phyloP scores from a whole-genome alignment of 2,797 vertebrate genomes.

The Scleropages formosus region DNA sequence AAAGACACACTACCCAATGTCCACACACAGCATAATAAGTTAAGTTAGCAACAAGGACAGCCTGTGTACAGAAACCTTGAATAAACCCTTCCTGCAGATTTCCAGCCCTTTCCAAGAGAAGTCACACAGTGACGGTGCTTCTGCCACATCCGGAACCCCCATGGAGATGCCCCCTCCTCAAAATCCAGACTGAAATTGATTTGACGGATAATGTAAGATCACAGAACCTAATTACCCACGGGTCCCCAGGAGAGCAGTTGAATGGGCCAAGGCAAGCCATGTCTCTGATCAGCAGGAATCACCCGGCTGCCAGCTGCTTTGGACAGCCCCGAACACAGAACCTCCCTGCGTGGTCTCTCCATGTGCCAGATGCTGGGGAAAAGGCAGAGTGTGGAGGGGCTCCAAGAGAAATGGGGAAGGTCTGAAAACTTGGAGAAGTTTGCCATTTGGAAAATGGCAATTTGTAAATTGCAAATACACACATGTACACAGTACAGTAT shows the following conservation, averaged over 20 bases:
- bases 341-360: neutral
- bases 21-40: too few species aligned
- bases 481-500: too few species aligned
- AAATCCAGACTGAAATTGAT: conserved; percentile 33
- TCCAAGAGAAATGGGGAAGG: neutral
- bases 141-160: conserved; percentile 19
- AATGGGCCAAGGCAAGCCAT: conserved; percentile 25
- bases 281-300: conserved; percentile 43
- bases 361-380: conserved; percentile 37
- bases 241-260: conserved; percentile 20
- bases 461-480: too few species aligned
- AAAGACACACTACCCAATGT: too few species aligned
- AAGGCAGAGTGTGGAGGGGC: conserved; percentile 21
- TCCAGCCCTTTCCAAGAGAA: conserved; percentile 16
- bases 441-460: too few species aligned
- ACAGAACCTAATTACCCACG: conserved; percentile 2
- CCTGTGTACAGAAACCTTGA: neutral
- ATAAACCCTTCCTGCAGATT: neutral
- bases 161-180: neutral
- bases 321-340: conserved; percentile 41
- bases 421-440: neutral
- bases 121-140: conserved; percentile 33
- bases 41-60: too few species aligned
- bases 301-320: conserved; percentile 48
- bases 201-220: conserved; percentile 29